Evolutionary conservation across 2,888 invertebrate genomes (phyloP).

Genomic region (Elysia crispata): DNA sequence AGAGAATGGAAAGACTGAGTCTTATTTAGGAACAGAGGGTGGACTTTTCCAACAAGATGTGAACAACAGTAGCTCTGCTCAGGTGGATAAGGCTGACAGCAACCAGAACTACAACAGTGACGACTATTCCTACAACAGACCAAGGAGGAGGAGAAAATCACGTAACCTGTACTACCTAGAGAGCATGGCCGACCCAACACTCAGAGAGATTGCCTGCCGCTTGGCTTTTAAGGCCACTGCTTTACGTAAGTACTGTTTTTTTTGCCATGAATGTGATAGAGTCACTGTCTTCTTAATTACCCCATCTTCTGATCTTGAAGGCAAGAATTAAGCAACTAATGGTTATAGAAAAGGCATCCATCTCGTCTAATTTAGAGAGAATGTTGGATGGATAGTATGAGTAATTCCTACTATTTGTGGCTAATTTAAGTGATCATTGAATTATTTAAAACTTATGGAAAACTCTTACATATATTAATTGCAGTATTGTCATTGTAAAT

Average conservation of each 20-base stretch:
- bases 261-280: no score
- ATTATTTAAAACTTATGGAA: no score
- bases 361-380: no score
- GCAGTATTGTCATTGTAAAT: no score
- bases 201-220: slow-evolving; percentile 40
- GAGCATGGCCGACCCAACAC: slow-evolving; percentile 37
- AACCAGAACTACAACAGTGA: slow-evolving; percentile 42
- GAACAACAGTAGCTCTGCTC: neutral
- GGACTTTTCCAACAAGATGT: neutral
- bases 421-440: no score
- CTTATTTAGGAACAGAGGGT: neutral
- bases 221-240: slow-evolving; percentile 43
- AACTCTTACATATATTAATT: no score
- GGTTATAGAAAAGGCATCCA: no score
- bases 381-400: no score
- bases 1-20: neutral
- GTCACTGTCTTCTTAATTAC: no score
- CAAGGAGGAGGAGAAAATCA: neutral
- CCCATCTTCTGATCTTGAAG: no score
- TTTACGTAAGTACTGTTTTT: slow-evolving; percentile 34
- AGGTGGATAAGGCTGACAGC: neutral
- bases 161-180: slow-evolving; percentile 36
- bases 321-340: no score
- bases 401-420: no score
- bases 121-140: neutral